Evolutionary conservation across 2,113 vertebrate species (phyloP).

Genomic region (Otis tarda): DNA sequence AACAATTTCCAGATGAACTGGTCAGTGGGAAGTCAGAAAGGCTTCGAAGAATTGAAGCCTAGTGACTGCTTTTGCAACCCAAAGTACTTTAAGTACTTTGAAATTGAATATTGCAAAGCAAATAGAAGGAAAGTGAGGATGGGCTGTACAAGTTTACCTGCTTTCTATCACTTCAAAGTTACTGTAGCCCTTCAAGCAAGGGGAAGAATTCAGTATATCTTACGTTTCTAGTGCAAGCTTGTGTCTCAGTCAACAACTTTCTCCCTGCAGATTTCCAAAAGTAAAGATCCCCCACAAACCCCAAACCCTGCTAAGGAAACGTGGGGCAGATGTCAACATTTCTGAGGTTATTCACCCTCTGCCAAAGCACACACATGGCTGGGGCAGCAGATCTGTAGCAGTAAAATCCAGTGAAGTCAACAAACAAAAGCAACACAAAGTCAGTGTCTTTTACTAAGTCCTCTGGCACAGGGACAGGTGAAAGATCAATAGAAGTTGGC

Average conservation of each 20-base stretch:
- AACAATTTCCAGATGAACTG: background rate
- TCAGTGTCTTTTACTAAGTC: constrained; percentile 21
- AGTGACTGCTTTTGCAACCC: constrained; percentile 7
- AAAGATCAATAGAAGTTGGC: background rate
- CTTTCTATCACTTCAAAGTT: background rate
- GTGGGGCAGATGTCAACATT: background rate
- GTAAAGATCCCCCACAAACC: constrained; percentile 8
- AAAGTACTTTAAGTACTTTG: constrained; percentile 7
- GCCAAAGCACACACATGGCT: background rate
- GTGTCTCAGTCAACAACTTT: constrained; percentile 10
- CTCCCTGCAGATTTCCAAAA: background rate
- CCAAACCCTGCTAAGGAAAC: background rate
- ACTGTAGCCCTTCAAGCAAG: background rate
- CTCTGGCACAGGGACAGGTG: constrained; percentile 4
- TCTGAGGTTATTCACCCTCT: constrained; percentile 36
- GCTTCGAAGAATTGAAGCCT: background rate
- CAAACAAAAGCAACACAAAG: constrained; percentile 14
- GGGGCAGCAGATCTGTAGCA: constrained; percentile 4
- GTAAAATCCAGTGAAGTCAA: constrained; percentile 25
- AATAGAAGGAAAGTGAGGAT: constrained; percentile 12
- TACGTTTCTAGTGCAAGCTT: background rate
- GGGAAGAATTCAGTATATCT: background rate
- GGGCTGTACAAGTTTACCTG: background rate
- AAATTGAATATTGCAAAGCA: constrained; percentile 20
- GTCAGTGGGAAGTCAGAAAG: background rate